Evolutionary conservation across 1,140 invertebrate species (phyloP), one percentile per base, ranked within the genome.

Genomic region (Drosophila nigromelanica): DNA sequence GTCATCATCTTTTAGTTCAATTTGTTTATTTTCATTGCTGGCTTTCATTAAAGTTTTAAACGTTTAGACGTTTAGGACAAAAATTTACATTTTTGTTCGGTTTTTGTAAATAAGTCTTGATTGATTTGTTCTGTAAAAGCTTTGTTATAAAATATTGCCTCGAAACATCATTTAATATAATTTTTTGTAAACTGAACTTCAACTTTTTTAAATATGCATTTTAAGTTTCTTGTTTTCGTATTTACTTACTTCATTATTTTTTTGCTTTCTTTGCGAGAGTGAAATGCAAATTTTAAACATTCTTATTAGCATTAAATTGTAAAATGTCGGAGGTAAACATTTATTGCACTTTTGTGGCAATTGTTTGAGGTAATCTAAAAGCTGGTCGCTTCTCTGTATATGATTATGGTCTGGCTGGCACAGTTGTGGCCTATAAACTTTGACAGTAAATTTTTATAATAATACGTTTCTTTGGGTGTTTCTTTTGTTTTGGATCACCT

Each of bases 381-480:
- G 37, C 27, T 72, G 60, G 37, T 14, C 21, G 43, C 15, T n/a
- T 42, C 18, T 27, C 12, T 63, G 69, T 72, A 71, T 68, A 76
- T 66, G 78, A 50, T 60, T 61, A 80, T 76, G 27, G 69, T 52
- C 43, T 43, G 56, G 51, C 58, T 52, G 33, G 40, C 71, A 54
- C 81, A 76, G 54, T 86, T 87, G 78, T 81, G 81, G 81, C 82
- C 70, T 78, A 87, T 86, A 87, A 87, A 86, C 39, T 81, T 81
- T 48, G 71, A 47, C 75, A 67, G 56, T 86, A 87, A 73, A 86
- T 87, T 86, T 86, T 86, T 87, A 78, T 75, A 81, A 87, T 78
- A 81, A 81, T 81, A 60, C 66, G 56, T 54, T 74, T 60, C 1
- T 45, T 6, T 40, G 39, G 27, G 48, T 50, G 10, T 21, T 18